Evolutionary conservation across 1,140 invertebrate species (phyloP).

Genomic region (Drosophila fuyamai): DNA sequence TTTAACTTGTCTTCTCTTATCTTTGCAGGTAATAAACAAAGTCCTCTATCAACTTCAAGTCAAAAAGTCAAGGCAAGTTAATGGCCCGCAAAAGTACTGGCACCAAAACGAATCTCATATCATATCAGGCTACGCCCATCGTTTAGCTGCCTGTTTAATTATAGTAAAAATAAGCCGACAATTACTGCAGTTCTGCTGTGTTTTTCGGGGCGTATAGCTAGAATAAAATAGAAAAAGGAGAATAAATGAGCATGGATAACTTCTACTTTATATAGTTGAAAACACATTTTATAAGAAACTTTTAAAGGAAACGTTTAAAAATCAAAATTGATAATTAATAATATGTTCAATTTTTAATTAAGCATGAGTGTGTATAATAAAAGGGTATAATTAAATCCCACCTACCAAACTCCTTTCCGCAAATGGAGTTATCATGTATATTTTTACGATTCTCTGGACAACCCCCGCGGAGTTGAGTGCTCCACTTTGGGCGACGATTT

Average conservation of each 20-base stretch:
- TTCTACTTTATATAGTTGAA: background rate
- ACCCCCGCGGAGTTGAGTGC: slow-evolving; percentile 44
- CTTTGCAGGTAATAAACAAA: slow-evolving; percentile 64
- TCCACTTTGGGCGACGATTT: slow-evolving; percentile 35
- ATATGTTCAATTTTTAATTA: too few relatives aligned
- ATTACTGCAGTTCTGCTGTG: background rate
- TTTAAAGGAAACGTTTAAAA: background rate
- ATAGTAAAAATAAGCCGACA: slow-evolving; percentile 6
- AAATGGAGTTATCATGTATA: slow-evolving; percentile 4
- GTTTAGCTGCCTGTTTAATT: slow-evolving; percentile 29
- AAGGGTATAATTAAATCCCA: background rate
- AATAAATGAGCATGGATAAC: background rate
- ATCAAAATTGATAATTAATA: background rate
- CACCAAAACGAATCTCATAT: slow-evolving; percentile 8
- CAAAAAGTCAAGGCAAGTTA: slow-evolving; percentile 15
- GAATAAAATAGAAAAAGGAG: background rate
- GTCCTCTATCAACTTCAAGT: slow-evolving; percentile 26
- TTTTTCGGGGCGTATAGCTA: slow-evolving; percentile 1
- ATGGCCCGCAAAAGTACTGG: slow-evolving; percentile 1
- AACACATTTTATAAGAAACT: background rate
- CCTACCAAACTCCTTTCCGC: background rate
- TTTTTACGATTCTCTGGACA: slow-evolving; percentile 9
- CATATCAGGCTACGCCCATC: slow-evolving; percentile 32
- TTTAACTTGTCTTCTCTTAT: slow-evolving; percentile 33
- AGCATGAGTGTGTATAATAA: too few relatives aligned